phyloP scores from a whole-genome alignment of 2,888 invertebrate species.

The Dicycla oo region DNA sequence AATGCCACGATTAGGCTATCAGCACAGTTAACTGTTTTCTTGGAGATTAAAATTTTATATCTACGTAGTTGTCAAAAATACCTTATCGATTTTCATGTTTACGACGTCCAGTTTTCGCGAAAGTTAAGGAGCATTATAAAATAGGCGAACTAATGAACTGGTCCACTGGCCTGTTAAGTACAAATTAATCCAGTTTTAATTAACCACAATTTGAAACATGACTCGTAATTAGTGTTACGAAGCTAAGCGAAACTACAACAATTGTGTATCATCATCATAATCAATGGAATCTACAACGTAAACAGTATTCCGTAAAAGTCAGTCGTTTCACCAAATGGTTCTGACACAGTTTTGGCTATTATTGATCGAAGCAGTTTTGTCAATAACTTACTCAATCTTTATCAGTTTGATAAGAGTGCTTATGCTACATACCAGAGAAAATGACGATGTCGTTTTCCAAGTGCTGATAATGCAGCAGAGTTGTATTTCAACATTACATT shows the following conservation, averaged over 20 bases:
- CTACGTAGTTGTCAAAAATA: not conserved
- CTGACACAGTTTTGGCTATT: slow-evolving; percentile 43
- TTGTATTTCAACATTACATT: slow-evolving; percentile 55
- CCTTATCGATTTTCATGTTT: not conserved
- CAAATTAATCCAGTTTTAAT: slow-evolving; percentile 22
- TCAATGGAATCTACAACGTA: slow-evolving; percentile 3
- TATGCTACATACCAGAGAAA: slow-evolving; percentile 53
- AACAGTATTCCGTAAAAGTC: slow-evolving; percentile 4
- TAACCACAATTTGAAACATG: slow-evolving; percentile 15
- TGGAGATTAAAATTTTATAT: too few relatives aligned
- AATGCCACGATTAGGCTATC: slow-evolving; percentile 63
- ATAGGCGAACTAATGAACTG: not conserved
- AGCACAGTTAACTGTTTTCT: slow-evolving; percentile 16
- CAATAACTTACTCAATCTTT: slow-evolving; percentile 53
- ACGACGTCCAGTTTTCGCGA: not conserved
- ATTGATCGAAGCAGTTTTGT: too few relatives aligned
- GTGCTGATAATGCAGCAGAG: slow-evolving; percentile 69
- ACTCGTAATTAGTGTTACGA: slow-evolving; percentile 24
- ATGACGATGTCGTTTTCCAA: slow-evolving; percentile 70
- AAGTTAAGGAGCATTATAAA: not conserved
- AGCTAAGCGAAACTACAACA: slow-evolving; percentile 2
- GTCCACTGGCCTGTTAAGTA: slow-evolving; percentile 1
- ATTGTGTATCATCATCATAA: not conserved
- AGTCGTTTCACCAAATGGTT: slow-evolving; percentile 9
- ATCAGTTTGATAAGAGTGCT: slow-evolving; percentile 59